Evolutionary conservation across 1,140 invertebrate species (phyloP), one percentile per base, ranked within the genome.

Genomic region (Calliopsis andreniformis): DNA sequence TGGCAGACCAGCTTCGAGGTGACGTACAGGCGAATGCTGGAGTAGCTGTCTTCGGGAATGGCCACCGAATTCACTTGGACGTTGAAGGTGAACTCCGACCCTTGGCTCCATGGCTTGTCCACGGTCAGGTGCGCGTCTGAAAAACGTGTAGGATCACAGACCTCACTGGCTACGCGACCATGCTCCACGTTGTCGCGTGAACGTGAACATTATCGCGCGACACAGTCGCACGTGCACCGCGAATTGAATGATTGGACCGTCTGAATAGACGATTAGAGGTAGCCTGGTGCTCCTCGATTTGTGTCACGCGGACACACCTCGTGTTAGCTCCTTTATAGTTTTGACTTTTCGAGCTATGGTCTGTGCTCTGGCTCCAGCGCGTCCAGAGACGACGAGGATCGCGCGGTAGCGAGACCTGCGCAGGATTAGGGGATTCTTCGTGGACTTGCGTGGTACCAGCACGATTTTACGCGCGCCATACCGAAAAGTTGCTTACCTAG

Each of bases 1-100:
- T 84, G 85, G 64, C 89, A 85, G 16, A 78, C 80, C 42, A 90
- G 45, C 32, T 70, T 81, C 39, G 68, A 76, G 1, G 55, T 51
- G 43, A 71, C 25, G 25, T 76, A 76, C 39, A 82, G 3, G 8
- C 67, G 25, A 16, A 82, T 35, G 20, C 80, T 82, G 12, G 32
- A 28, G 30, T 77, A 67, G 20, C 53, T n/a, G 8, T 49, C 72
- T 32, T 61, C 78, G 0, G 64, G 66, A 20, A 82, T 63, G 25
- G 73, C 80, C 3, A 79, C 81, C 12, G 72, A 79, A 18, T 76
- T 82, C 28, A 83, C 80, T 25, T 79, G 59, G 0, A 83, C 66
- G 1, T 69, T 64, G 10, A 79, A 83, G 0, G 55, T 79, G 45
- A 82, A 83, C 23, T 76, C 61, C 16, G 82, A 76, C 14, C 82